Evolutionary conservation across 1,140 invertebrate genomes (phyloP).

Genomic region (Megathymus violae): DNA sequence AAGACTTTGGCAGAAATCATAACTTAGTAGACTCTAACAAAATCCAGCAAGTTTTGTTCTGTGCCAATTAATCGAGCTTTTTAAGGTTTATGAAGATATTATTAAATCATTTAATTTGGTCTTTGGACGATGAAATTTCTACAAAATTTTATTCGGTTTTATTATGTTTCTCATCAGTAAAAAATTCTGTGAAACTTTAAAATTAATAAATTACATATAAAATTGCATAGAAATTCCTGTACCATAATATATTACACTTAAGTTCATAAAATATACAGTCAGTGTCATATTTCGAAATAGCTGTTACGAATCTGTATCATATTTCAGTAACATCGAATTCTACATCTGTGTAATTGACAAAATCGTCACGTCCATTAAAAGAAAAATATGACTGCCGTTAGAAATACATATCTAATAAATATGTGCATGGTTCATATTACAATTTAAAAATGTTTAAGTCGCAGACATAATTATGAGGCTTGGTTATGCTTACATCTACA

Average conservation of each 20-base stretch:
- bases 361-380: slow-evolving; percentile 31
- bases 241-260: background rate
- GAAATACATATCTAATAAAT: slow-evolving; percentile 28
- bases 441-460: slow-evolving; percentile 7
- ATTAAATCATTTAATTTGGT: too few species aligned
- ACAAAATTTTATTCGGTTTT: too few species aligned
- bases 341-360: slow-evolving; percentile 26
- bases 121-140: too few species aligned
- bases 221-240: slow-evolving; percentile 1
- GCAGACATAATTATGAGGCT: background rate
- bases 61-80: too few species aligned
- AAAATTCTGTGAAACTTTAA: too few species aligned
- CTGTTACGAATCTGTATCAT: slow-evolving; percentile 7
- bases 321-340: slow-evolving; percentile 17
- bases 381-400: slow-evolving; percentile 25
- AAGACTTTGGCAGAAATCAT: too few species aligned
- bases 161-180: too few species aligned
- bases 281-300: slow-evolving; percentile 1
- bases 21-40: too few species aligned
- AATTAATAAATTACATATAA: background rate
- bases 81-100: too few species aligned
- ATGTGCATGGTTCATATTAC: slow-evolving; percentile 21
- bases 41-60: too few species aligned
- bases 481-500: slow-evolving; percentile 1
- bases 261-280: background rate